Evolutionary conservation across 2,888 invertebrate species (phyloP), one percentile per base, ranked within the genome.

Genomic region (Priocnemis perturbator): DNA sequence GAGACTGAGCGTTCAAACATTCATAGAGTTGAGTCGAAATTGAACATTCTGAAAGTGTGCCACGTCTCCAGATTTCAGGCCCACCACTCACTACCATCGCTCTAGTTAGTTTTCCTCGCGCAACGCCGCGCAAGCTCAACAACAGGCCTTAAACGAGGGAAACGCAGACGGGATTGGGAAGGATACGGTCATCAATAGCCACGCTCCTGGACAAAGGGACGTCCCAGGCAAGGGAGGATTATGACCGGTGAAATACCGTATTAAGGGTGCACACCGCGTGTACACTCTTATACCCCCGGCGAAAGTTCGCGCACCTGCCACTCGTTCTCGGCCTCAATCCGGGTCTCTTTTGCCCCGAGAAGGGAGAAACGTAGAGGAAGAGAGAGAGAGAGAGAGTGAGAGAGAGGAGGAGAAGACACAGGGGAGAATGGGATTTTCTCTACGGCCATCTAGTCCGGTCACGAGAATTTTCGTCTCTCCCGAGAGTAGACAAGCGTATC

Each of bases 221-320:
- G 37, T n/a, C 44, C 17, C 56, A 45, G 52, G 55, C 47, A 48
- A 48, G 70, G 73, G 62, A 26, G 68, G 68, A 78, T 85, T 84
- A 85, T 83, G 83, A 83, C 82, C 83, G 81, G 83, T 80, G 85
- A 85, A 83, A 85, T 81, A 84, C 75, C 82, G 80, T 78, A 83
- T 84, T 81, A 85, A 82, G 83, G 78, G 67, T 65, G 58, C 71
- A 63, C 56, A n/a, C n/a, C n/a, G n/a, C 66, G 71, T n/a, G 47
- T 47, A 47, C 62, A 67, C 60, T 59, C 62, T 57, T 44, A 50
- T 50, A 50, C 67, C 57, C 67, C 69, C 76, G 81, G 37, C 37
- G 37, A 37, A 81, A 72, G 74, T 69, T 56, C 64, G 60, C 81
- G 79, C 79, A 79, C 79, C 79, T 79, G 79, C 79, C 79, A 66